phyloP scores from a whole-genome alignment of 2,113 vertebrate genomes.

The Arvicanthis niloticus region DNA sequence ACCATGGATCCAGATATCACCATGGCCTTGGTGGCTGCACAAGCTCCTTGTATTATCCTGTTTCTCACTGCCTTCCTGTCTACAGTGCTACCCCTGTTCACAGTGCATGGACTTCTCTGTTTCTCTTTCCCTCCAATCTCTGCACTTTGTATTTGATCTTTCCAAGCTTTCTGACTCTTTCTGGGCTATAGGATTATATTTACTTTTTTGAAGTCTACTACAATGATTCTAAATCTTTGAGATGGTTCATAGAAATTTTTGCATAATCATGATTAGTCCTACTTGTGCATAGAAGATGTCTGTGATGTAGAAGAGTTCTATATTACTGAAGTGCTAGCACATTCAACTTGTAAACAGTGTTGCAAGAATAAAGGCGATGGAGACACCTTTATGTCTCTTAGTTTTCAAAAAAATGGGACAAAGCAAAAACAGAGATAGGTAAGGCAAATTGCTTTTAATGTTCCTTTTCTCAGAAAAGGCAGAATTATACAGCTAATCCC shows the following conservation, averaged over 20 bases:
- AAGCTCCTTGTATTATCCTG: neutral
- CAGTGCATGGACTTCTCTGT: neutral
- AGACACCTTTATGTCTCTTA: neutral
- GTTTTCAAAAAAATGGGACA: neutral
- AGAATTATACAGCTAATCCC: neutral
- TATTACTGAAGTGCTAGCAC: accelerated
- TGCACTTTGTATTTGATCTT: neutral
- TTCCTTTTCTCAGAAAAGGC: neutral
- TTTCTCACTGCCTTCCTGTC: neutral
- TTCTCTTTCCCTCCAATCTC: neutral
- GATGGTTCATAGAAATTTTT: neutral
- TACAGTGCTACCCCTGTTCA: neutral
- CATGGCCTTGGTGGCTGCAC: neutral
- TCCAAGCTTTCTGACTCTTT: neutral
- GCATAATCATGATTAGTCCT: neutral
- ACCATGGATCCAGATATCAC: neutral
- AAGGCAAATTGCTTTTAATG: neutral
- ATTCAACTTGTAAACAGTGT: accelerated
- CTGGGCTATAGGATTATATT: neutral
- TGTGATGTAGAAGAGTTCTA: neutral
- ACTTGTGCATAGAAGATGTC: too few relatives aligned
- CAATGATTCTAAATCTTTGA: neutral
- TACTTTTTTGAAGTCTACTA: neutral
- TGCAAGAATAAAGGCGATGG: neutral
- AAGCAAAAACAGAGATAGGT: neutral